phyloP scores from a whole-genome alignment of 1,140 invertebrate species.

The Druon quercuslanigerum region DNA sequence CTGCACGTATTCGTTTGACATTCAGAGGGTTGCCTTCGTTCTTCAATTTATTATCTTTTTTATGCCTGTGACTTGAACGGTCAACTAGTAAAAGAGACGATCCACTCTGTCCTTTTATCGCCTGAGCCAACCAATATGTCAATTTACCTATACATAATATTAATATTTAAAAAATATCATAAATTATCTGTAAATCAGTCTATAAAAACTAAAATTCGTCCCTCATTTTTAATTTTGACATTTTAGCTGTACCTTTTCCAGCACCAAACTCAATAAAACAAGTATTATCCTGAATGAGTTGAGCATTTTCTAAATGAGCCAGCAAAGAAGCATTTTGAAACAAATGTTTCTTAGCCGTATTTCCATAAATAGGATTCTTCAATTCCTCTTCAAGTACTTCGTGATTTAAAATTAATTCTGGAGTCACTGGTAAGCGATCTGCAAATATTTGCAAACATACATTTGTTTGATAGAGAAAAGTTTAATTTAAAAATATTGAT shows the following conservation, averaged over 20 bases:
- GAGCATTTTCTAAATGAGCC: constrained; percentile 77
- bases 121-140: constrained; percentile 83
- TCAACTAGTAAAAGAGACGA: constrained; percentile 84
- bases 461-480: constrained; percentile 1
- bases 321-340: constrained; percentile 83
- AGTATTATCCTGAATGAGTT: constrained; percentile 77
- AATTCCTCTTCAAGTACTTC: constrained; percentile 78
- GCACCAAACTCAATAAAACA: constrained; percentile 91
- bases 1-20: constrained; percentile 81
- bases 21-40: constrained; percentile 74
- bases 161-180: constrained; percentile 4
- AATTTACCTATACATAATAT: constrained; percentile 79
- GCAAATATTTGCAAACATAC: constrained; percentile 39
- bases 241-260: constrained; percentile 82
- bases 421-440: constrained; percentile 71
- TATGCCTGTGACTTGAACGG: constrained; percentile 86
- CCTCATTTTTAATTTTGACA: neutral
- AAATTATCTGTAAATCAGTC: constrained; percentile 35
- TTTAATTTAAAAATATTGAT: constrained; percentile 5
- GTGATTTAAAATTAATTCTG: constrained; percentile 72
- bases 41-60: constrained; percentile 85
- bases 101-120: constrained; percentile 73
- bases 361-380: constrained; percentile 78
- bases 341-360: constrained; percentile 81
- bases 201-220: constrained; percentile 31